These are phyloP conservation scores for Tragelaphus strepsiceros DNA, from an alignment of 2,113 vertebrate species.

Conservation along the genomic window DNA sequence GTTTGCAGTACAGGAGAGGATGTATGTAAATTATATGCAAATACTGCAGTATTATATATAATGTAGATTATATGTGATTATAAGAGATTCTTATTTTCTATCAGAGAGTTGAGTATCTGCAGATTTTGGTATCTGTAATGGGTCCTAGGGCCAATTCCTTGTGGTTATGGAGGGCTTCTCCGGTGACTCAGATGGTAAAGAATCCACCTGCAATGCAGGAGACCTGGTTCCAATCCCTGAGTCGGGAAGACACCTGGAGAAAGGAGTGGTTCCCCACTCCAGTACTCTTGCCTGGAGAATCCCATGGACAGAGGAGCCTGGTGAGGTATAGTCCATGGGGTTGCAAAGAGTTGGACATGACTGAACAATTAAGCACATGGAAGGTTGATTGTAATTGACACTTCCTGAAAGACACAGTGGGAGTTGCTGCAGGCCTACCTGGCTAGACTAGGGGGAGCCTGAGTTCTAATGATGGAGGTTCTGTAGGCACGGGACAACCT, in stretches of 20 bases:
- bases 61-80: background rate
- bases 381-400: background rate
- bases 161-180: background rate
- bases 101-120: background rate
- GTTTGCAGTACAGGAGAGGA: background rate
- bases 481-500: background rate
- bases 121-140: background rate
- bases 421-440: background rate
- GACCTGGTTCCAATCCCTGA: background rate
- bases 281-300: background rate
- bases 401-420: background rate
- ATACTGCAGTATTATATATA: background rate
- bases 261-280: background rate
- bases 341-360: background rate
- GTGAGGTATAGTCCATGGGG: background rate
- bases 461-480: background rate
- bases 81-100: background rate
- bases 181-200: background rate
- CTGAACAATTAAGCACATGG: background rate
- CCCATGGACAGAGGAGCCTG: background rate
- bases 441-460: background rate
- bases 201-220: background rate
- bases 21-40: background rate
- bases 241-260: background rate
- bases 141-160: background rate